Base-by-base conservation (phyloP, 2,797 vertebrate species). In the Vespertilio murinus region DNA sequence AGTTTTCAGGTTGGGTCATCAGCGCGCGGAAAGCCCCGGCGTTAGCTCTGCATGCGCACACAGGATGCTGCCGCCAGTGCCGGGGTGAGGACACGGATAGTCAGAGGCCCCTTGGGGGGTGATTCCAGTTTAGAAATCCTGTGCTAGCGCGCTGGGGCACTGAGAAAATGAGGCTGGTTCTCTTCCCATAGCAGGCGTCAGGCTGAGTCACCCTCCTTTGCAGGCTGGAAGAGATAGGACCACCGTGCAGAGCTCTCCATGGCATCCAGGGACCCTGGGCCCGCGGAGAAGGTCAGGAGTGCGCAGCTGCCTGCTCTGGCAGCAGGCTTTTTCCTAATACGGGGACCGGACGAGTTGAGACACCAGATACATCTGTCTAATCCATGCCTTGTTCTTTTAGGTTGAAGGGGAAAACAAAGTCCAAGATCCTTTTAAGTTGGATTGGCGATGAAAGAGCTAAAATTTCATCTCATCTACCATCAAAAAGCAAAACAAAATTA, bases 151-250 rank as follows among this genome's bases (percentile, higher is more conserved):
- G 95, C 96, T 81, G 92, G 93, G 96, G 85, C 85, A 95, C 35
- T 81, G 88, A 97, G 96, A 94, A 96, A 69, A 88, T 84, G 96
- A 97, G 93, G 93, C 94, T 96, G 91, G 96, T 93, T 95, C 88
- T 95, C 42, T 95, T 85, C 88, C 89, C 94, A 89, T 9, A 96
- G 93, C 93, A 92, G 90, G 91, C 95, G 70, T 75, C 77, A 94
- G 93, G 90, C 88, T 79, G 83, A 65, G 73, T 86, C 38, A 95
- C 77, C 91, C 79, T 95, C 85, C 12, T 22, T 84, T 94, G 81
- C 81, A 96, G 93, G 93, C 84, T 96, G 82, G 69, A 80, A 71
- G 93, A 88, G 70, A 85, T 30, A 90, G 73, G 95, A 97, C 95
- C 96, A 96, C 94, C 95, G 92, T 91, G 88, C 81, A 47, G 35